Conservation (phyloP, 37 sponge, comb jelly and placozoan genomes). For the Halisarca cf. caerulea region DNA sequence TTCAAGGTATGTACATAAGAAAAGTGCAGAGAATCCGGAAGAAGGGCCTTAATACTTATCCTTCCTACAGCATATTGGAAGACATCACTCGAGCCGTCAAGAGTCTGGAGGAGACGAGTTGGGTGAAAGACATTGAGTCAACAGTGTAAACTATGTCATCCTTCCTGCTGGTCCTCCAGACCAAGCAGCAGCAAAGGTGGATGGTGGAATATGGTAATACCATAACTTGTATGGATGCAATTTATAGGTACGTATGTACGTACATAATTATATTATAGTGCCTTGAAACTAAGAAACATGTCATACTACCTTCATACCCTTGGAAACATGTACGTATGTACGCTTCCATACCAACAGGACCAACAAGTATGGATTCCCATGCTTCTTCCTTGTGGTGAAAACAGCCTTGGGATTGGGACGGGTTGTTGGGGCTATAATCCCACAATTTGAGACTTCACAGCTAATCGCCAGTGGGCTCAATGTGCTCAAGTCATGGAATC, state of each 20-base stretch:
- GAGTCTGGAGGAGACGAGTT: no score
- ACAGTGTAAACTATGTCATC: background rate
- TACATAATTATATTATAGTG: no score
- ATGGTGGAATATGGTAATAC: background rate
- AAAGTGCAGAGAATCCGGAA: no score
- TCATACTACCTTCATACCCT: no score
- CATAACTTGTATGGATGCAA: constrained; percentile 13
- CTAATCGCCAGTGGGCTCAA: constrained; percentile 29
- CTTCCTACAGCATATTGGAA: no score
- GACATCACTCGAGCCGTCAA: background rate
- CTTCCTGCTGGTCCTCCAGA: background rate
- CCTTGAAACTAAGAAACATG: no score
- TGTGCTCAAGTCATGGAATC: constrained; percentile 36
- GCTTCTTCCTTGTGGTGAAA: constrained; percentile 51
- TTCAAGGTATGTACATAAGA: no score
- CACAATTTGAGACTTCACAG: constrained; percentile 38
- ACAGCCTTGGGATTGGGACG: constrained; percentile 41
- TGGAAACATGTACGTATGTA: no score
- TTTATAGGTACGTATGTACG: background rate
- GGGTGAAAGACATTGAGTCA: constrained; percentile 6
- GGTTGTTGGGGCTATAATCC: constrained; percentile 46
- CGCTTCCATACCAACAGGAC: background rate
- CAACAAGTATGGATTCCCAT: constrained; percentile 48
- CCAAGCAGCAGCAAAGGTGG: background rate
- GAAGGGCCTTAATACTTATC: no score